Base-by-base conservation (phyloP, 2,888 invertebrate species). In the Dusona sp. region DNA sequence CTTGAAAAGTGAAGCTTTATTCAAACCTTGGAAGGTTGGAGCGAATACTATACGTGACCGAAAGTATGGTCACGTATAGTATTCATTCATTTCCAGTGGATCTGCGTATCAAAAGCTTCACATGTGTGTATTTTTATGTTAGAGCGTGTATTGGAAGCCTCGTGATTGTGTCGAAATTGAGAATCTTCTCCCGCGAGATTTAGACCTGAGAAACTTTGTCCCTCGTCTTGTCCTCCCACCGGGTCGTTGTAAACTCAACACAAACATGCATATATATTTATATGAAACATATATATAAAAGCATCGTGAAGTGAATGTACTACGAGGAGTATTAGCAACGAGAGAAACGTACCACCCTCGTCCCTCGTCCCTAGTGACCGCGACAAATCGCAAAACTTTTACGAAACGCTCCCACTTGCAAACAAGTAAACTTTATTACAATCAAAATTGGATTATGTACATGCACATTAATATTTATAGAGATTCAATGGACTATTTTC, bases 121-220 rank as follows among this genome's bases (percentile, higher is more conserved):
- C n/a, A 33, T 61, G 22, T 78, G 54, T 74, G 29, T 73, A 38
- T 64, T 36, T 72, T 29, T 29, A 61, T 57, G 22, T 36, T 33
- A 2, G 29, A 19, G 36, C 45, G 57, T 68, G 57, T 82, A 51
- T 57, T 45, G 54, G 45, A 54, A 78, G 65, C 74, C 73, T 84
- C 86, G 86, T 86, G 81, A 86, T 86, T 84, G 80, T 86, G 79
- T 75, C 68, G 86, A 78, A 86, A 86, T 86, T 86, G 86, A 84
- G 86, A 86, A 81, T 86, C 81, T 84, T 68, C 78, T 84, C 84
- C 84, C 74, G 61, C 74, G 86, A 81, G 84, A 86, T 84, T 70
- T 48, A 54, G 78, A 79, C 33, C 51, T 33, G 78, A n/a, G 61
- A 82, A 86, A 84, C 79, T 86, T 84, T 68, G 51, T 64, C 48